Conservation (phyloP, 2,113 vertebrate genomes). For the Ceyx cyanopectus region DNA sequence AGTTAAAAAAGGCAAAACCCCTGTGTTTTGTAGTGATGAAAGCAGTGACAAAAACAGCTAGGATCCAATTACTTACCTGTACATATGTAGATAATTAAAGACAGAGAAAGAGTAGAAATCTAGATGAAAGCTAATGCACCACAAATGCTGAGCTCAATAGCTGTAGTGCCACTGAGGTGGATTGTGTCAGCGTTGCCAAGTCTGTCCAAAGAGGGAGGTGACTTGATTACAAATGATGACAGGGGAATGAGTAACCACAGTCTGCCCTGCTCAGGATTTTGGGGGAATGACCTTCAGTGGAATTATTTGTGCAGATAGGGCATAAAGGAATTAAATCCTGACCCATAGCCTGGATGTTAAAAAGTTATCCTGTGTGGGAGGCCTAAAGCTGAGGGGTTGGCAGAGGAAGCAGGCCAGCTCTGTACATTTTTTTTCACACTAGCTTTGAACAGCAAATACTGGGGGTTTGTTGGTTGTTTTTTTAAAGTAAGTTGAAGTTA, state of each 20-base stretch:
- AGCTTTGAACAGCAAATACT: not conserved
- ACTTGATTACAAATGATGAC: not conserved
- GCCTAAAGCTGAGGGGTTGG: not conserved
- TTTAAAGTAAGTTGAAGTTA: not conserved
- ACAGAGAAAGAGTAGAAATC: not conserved
- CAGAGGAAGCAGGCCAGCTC: not conserved
- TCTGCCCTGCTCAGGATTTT: not conserved
- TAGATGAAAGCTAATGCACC: not conserved
- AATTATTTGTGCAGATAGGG: not conserved
- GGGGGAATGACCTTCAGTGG: not conserved
- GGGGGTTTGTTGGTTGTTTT: not conserved
- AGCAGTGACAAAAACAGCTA: not conserved
- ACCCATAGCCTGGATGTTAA: not conserved
- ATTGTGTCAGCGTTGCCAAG: not conserved
- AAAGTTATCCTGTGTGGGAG: not conserved
- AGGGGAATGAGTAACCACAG: not conserved
- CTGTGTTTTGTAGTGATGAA: not conserved
- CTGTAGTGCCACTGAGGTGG: not conserved
- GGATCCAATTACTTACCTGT: not conserved
- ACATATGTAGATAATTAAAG: not conserved
- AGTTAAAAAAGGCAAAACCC: not conserved
- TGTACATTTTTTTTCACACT: not conserved
- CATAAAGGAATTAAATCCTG: not conserved
- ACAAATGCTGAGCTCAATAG: not conserved
- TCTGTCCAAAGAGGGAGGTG: not conserved